Base-by-base conservation (phyloP, 2,113 vertebrate genomes). In the Seriola aureovittata region DNA sequence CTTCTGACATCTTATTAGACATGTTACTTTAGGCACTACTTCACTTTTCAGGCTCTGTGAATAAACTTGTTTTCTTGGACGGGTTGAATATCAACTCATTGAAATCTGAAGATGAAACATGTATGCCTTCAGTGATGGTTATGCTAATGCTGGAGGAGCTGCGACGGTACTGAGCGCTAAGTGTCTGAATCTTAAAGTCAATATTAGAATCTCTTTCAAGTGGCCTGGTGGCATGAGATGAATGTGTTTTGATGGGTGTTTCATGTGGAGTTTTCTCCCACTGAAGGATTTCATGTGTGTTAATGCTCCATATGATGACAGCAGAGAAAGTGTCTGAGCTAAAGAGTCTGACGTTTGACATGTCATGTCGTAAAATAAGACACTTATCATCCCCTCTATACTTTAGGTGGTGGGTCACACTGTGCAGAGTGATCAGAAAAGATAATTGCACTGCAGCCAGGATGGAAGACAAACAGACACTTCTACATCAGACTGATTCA, bases 151-250 rank as follows among this genome's bases (percentile, higher is more conserved):
- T 11, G 25, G 21, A 70, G 65, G 13, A 67, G 63, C 55, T 54
- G 60, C 12, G 66, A 71, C 64, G 50, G 54, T 14, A 60, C 50
- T 1, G 14, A 25, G 8, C 0, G 4, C 54, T n/a, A 17, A 75
- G 68, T 40, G 76, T 69, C 58, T 86, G 55, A 87, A 79, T 80
- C 34, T 48, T 38, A 11, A 75, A 72, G 57, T 72, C 57, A 36
- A 3, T 25, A 70, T 71, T 29, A 40, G 21, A 74, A 44, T 76
- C 71, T 62, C 75, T 77, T 81, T 77, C 58, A 79, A 40, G 64
- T 64, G 25, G 63, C 38, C 17, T 3, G 1, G 64, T 64, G 25
- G 63, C 32, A n/a, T 3, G 1, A 50, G 55, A 71, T 71, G 44
- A 59, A 52, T 40, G 46, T n/a, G 34, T 11, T 40, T 85, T 72